Conservation (phyloP, 2,113 vertebrate genomes). For the Rallus limicola region DNA sequence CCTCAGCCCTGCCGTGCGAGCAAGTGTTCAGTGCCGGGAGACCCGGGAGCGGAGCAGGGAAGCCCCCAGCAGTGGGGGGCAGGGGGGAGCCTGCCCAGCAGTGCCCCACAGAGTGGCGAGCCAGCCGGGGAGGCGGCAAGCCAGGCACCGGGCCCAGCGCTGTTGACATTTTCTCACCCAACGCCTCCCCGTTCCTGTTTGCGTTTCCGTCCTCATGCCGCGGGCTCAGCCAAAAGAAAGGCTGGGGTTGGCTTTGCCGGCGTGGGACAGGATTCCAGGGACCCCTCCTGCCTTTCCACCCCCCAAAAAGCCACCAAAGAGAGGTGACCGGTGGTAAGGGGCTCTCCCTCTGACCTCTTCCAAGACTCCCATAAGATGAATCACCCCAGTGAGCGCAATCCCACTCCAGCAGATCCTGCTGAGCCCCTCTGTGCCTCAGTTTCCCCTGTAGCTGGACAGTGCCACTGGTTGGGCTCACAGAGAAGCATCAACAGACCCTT, state of each 20-base stretch:
- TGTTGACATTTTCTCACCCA: slow-evolving; percentile 68
- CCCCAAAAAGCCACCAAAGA: background rate
- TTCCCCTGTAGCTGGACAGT: background rate
- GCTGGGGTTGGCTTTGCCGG: background rate
- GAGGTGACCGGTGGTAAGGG: background rate
- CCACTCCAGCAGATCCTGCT: background rate
- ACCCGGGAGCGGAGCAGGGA: background rate
- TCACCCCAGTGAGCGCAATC: background rate
- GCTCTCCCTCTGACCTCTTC: background rate
- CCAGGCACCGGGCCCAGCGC: slow-evolving; percentile 15
- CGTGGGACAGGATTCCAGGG: background rate
- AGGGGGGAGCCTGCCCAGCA: background rate
- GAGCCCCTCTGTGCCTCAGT: background rate
- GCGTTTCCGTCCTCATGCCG: background rate
- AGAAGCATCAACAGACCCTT: background rate
- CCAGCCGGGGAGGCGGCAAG: background rate
- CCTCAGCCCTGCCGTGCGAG: background rate
- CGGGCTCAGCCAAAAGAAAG: slow-evolving; percentile 37
- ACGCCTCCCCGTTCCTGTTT: slow-evolving; percentile 64
- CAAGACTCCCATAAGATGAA: background rate
- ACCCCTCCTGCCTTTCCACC: background rate
- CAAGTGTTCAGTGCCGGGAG: background rate
- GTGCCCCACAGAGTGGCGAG: background rate
- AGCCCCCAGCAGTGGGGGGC: background rate
- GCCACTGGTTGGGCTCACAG: background rate